Evolutionary conservation across 53 echinoderm and acorn worm species (phyloP), one percentile per base, ranked within the genome.

Genomic region (Holothuria scabra): DNA sequence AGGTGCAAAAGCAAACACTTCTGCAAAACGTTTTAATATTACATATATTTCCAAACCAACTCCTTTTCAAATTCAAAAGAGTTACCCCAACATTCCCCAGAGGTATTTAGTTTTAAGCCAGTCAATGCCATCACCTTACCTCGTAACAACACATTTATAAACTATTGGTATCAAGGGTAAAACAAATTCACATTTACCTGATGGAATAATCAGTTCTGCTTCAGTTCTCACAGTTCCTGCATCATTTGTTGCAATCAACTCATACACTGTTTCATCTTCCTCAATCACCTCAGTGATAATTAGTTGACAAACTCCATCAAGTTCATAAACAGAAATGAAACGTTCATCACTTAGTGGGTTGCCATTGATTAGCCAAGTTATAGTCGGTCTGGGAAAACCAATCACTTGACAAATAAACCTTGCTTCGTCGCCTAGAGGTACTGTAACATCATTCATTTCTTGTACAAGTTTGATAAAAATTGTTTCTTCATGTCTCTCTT

Each of bases 221-320:
- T 86, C 84, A 12, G 93, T 93, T 29, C 91, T 85, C 23, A 91
- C 93, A 46, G 69, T 62, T 16, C 95, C 95, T 44, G 95, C 95
- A 67, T 91, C 89, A 83, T 95, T 95, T 59, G 91, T 87, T 59
- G 91, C 95, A 60, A 87, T 56, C 83, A 93, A 86, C 83, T 91
- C 85, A 74, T 93, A 95, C 30, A 92, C 92, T 24, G 92, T 94
- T 62, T 94, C 91, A 65, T 85, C 89, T 74, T 89, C 85, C 62
- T 89, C 80, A 44, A 89, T 84, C 23, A 94, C 95, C 44, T 89
- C 84, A n/a, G 92, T 89, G 35, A 92, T 92, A 48, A 92, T 75
- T 1, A 92, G 75, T 14, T 81, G 65, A 80, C 89, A 89, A 7
- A 76, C 86, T 46, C 92, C 92, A 84, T 92, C 92, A 0, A 83